A percentile compares a stretch with the other conserved stretches of the same genome.
Evolutionary conservation across 2,888 invertebrate genomes (phyloP).

Genomic region (Graphium colonna): DNA sequence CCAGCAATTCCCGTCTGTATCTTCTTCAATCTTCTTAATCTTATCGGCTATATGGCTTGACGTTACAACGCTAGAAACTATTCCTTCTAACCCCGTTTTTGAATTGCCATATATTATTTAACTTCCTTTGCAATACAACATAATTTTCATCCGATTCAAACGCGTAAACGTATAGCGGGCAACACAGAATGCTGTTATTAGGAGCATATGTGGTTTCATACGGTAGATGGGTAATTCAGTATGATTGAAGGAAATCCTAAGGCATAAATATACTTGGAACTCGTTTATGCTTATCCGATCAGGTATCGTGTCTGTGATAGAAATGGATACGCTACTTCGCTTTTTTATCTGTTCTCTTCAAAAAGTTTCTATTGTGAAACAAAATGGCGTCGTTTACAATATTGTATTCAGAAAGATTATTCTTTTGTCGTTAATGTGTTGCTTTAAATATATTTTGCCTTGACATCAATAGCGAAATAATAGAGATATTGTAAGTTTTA

Average conservation of each 20-base stretch:
- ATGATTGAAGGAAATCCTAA: conserved; percentile 20
- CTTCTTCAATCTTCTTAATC: neutral
- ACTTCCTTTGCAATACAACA: conserved; percentile 16
- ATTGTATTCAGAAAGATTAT: neutral
- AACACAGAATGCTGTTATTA: conserved; percentile 15
- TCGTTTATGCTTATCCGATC: conserved; percentile 8
- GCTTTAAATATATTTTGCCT: no score
- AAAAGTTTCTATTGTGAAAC: neutral
- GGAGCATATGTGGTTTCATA: conserved; percentile 16
- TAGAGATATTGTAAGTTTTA: no score
- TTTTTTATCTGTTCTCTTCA: neutral
- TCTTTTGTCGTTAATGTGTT: neutral
- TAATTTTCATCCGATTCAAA: conserved; percentile 20
- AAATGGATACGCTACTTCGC: conserved; percentile 5
- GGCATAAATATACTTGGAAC: conserved; percentile 16
- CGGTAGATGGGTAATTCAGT: conserved; percentile 11
- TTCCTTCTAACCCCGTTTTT: conserved; percentile 2
- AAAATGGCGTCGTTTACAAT: neutral
- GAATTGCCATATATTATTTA: conserved; percentile 12
- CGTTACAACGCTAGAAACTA: conserved; percentile 5
- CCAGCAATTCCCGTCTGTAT: no score
- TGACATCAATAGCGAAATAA: no score
- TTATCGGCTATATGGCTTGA: no score
- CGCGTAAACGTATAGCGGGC: conserved; percentile 11
- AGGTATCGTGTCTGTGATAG: conserved; percentile 5